phyloP scores from a whole-genome alignment of 2,888 invertebrate genomes.

The Hermodice carunculata region DNA sequence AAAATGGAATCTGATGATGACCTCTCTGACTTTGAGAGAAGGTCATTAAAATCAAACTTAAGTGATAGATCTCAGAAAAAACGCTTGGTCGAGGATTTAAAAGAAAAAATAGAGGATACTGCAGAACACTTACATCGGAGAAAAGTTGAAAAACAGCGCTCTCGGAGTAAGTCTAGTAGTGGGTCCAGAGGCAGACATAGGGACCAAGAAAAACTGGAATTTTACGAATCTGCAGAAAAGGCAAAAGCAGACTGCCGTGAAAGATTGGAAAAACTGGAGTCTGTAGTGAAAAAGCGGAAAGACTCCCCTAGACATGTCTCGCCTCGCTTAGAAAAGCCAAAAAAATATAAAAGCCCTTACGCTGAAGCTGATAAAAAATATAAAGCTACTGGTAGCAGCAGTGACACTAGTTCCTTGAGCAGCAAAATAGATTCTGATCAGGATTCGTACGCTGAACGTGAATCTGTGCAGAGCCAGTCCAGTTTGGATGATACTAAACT shows the following conservation, averaged over 20 bases:
- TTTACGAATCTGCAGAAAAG: background rate
- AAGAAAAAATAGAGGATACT: constrained; percentile 3
- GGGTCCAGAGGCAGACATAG: background rate
- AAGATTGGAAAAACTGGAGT: too few species aligned
- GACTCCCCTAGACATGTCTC: too few species aligned
- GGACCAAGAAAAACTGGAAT: background rate
- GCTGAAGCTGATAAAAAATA: too few species aligned
- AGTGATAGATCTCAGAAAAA: constrained; percentile 15
- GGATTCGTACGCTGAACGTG: background rate
- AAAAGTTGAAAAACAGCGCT: constrained; percentile 7
- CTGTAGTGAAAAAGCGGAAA: too few species aligned
- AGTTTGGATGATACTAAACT: constrained; percentile 20
- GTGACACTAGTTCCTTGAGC: background rate
- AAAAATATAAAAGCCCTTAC: too few species aligned
- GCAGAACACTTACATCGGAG: background rate
- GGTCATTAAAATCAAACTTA: constrained; percentile 2
- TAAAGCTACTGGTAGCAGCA: too few species aligned
- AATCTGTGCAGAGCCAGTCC: background rate
- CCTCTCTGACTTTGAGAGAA: constrained; percentile 16
- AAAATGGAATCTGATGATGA: constrained; percentile 21
- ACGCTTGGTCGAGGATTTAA: constrained; percentile 8
- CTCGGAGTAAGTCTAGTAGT: constrained; percentile 15
- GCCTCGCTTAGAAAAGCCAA: too few species aligned
- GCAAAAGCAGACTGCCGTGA: too few species aligned
- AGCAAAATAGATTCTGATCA: background rate